These are phyloP conservation scores for Porites evermanni DNA, from an alignment of 92 coral and sea anemone genomes.

Conservation along the genomic window DNA sequence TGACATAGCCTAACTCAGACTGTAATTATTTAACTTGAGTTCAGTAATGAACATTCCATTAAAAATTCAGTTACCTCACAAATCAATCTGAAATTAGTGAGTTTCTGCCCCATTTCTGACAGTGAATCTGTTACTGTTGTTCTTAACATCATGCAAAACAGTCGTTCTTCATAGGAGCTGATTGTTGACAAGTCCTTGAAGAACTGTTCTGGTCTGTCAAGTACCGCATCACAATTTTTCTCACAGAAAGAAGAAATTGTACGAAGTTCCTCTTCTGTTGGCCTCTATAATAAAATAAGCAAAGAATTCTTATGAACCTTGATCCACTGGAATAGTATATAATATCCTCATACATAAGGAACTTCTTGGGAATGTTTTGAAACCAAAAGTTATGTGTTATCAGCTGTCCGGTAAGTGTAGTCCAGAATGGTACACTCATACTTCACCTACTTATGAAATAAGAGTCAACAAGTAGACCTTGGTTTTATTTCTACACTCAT, in stretches of 20 bases:
- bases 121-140: slow-evolving; percentile 78
- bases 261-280: slow-evolving; percentile 81
- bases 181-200: slow-evolving; percentile 78
- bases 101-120: slow-evolving; percentile 79
- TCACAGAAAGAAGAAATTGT: slow-evolving; percentile 58
- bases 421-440: too few relatives aligned
- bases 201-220: slow-evolving; percentile 91
- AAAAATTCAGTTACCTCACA: slow-evolving; percentile 71
- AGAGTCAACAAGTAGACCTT: too few relatives aligned
- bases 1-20: too few relatives aligned
- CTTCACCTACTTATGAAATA: too few relatives aligned
- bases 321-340: too few relatives aligned
- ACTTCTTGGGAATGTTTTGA: too few relatives aligned
- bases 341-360: too few relatives aligned
- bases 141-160: slow-evolving; percentile 80
- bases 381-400: too few relatives aligned
- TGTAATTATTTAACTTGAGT: too few relatives aligned
- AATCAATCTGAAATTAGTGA: slow-evolving; percentile 85
- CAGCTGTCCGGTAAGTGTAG: too few relatives aligned
- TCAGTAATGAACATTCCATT: neutral
- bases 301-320: neutral
- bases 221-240: slow-evolving; percentile 72
- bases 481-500: too few relatives aligned
- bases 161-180: slow-evolving; percentile 87
- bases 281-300: slow-evolving; percentile 58